Base-by-base conservation (phyloP, 2,888 invertebrate species). In the Chloroclystis v-ata region DNA sequence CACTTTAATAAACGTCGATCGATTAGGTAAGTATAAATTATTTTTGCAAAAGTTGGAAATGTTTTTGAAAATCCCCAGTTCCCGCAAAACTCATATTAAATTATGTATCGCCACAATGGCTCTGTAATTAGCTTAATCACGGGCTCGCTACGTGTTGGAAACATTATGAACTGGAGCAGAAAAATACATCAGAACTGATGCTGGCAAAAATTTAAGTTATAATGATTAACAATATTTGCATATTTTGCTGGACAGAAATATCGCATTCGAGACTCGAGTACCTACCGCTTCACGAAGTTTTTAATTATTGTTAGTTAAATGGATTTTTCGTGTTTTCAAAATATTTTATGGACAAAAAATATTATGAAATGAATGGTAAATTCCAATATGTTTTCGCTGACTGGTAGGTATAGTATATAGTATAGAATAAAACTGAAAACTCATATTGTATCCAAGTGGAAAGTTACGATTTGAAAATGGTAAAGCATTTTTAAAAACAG, bases 61-160 rank as follows among this genome's bases (percentile, higher is more conserved):
- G 52, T 50, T 49, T 50, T 56, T 56, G 49, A 47, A 54, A 54
- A 51, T 49, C 52, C 46, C 47, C 37, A 50, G 52, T 39, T 52
- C 45, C 49, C 39, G 40, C 47, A 43, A 43, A 45, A 20, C 49
- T 42, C 52, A 40, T 55, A 54, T 45, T 41, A 47, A 54, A 52
- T 56, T 49, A 49, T 50, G 41, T 54, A 52, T 48, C 41, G 47
- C 42, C 47, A 56, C 56, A 58, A 56, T 56, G 49, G 54, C 47
- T 43, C 56, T 43, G 56, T 56, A 58, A 58, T 58, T 58, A 52
- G 52, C 56, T 56, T 56, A 58, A 58, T 58, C 49, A 58, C 45
- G 54, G 47, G 43, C 46, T 47, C 45, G 52, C 56, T 54, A 52
- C 49, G 45, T 49, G 49, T 49, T 49, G 49, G 45, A 42, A 49